Evolutionary conservation across 2,888 invertebrate species (phyloP).

Genomic region (Diloba caeruleocephala): DNA sequence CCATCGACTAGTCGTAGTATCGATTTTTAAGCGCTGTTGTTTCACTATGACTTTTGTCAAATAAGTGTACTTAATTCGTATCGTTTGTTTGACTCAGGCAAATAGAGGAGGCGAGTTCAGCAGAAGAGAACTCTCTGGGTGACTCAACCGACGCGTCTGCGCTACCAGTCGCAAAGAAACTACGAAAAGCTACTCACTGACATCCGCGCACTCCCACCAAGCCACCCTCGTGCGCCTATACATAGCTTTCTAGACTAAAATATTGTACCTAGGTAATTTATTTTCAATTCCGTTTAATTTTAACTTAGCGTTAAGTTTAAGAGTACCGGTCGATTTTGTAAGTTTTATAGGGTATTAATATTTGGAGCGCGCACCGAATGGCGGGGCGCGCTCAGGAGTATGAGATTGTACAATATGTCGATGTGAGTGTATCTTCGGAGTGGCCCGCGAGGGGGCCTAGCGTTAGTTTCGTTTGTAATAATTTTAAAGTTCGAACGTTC

Average conservation of each 20-base stretch:
- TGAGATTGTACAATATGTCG: constrained; percentile 82
- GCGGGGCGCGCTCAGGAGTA: constrained; percentile 71
- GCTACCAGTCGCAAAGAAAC: constrained; percentile 82
- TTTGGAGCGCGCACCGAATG: constrained; percentile 79
- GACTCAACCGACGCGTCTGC: constrained; percentile 74
- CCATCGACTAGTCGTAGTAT: constrained; percentile 17
- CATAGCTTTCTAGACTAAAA: constrained; percentile 88
- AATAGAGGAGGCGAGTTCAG: constrained; percentile 87
- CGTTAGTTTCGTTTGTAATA: constrained; percentile 81
- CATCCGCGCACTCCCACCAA: constrained; percentile 78
- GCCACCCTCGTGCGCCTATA: constrained; percentile 83
- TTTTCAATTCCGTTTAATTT: constrained; percentile 90
- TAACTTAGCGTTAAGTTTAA: constrained; percentile 88
- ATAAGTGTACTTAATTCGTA: constrained; percentile 22
- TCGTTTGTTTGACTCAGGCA: constrained; percentile 67
- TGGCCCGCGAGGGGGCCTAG: constrained; percentile 75
- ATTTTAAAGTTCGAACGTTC: constrained; percentile 80
- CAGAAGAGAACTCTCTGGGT: constrained; percentile 88
- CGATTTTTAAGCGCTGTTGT: constrained; percentile 41
- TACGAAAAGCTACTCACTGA: constrained; percentile 86
- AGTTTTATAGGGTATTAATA: constrained; percentile 88
- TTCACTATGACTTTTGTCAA: constrained; percentile 28
- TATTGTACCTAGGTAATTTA: constrained; percentile 90
- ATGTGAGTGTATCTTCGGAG: constrained; percentile 76
- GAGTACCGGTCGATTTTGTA: constrained; percentile 88